Percentiles rank a stretch among this genome's conserved stretches.
Conservation (phyloP, 2,113 vertebrate species). For the Canis aureus region DNA sequence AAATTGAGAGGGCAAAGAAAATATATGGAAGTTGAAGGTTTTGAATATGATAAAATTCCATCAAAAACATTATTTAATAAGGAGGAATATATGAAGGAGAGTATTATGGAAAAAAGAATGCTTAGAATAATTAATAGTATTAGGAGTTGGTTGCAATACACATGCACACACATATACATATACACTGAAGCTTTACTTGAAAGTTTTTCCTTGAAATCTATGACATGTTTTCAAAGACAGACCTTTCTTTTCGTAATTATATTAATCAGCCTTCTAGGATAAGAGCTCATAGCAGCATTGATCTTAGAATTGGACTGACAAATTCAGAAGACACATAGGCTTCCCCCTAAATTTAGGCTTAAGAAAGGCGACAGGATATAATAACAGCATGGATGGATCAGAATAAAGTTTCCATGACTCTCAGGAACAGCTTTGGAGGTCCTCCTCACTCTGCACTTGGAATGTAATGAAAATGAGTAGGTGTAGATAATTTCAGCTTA, state of each 20-base stretch:
- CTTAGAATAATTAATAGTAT: neutral
- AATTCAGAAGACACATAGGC: neutral
- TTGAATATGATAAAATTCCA: neutral
- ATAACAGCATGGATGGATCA: neutral
- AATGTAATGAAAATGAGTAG: neutral
- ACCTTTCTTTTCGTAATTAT: neutral
- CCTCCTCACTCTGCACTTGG: neutral
- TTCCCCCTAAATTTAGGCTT: neutral
- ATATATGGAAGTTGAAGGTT: neutral
- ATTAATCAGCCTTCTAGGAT: neutral
- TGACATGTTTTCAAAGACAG: neutral
- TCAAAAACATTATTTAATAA: neutral
- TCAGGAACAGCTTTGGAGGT: neutral
- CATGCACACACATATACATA: neutral
- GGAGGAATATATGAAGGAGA: neutral
- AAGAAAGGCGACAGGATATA: neutral
- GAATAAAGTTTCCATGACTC: too few relatives aligned
- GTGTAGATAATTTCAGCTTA: neutral
- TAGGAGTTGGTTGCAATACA: neutral
- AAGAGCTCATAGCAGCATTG: neutral
- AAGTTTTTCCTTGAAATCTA: neutral
- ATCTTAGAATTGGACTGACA: neutral
- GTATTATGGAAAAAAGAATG: neutral
- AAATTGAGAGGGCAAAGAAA: neutral
- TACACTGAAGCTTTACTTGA: neutral